Percentiles rank a stretch among this genome's conserved stretches.
These are phyloP conservation scores for Chaitophorus viminalis DNA, from an alignment of 2,888 invertebrate genomes.

Conservation along the genomic window DNA sequence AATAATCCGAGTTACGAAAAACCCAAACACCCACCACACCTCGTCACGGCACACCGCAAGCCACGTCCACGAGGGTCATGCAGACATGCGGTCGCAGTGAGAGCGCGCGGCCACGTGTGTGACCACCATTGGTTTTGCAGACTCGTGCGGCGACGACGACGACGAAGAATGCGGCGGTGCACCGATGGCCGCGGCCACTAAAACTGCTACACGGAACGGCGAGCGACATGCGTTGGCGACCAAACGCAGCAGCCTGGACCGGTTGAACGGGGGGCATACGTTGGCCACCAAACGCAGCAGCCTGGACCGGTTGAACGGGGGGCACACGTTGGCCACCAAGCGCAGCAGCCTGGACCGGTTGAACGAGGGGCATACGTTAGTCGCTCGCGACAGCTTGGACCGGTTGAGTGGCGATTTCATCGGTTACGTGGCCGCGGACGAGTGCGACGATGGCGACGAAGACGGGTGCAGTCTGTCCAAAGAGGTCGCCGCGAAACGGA, in stretches of 20 bases:
- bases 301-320: neutral
- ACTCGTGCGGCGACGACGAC: slow-evolving; percentile 6
- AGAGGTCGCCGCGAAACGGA: too few species aligned
- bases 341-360: slow-evolving; percentile 14
- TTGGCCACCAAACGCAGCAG: neutral
- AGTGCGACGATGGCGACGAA: neutral
- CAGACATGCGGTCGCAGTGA: neutral
- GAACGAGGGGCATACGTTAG: neutral
- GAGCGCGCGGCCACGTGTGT: neutral
- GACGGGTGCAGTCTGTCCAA: neutral
- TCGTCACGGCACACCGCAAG: neutral
- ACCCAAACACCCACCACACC: neutral
- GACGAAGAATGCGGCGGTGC: neutral
- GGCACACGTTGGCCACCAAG: neutral
- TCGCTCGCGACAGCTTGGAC: neutral
- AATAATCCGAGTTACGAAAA: too few species aligned
- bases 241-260: slow-evolving; percentile 12
- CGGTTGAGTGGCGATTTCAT: neutral
- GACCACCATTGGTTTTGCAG: slow-evolving; percentile 31
- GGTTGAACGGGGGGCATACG: neutral
- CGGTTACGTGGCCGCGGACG: neutral
- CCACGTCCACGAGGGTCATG: neutral
- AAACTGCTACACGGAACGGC: too few species aligned
- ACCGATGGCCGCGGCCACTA: neutral
- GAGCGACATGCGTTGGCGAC: neutral